Percentiles rank a stretch among this genome's conserved stretches.
Conservation (phyloP, 2,888 invertebrate species). For the Ptilodon capucinus region DNA sequence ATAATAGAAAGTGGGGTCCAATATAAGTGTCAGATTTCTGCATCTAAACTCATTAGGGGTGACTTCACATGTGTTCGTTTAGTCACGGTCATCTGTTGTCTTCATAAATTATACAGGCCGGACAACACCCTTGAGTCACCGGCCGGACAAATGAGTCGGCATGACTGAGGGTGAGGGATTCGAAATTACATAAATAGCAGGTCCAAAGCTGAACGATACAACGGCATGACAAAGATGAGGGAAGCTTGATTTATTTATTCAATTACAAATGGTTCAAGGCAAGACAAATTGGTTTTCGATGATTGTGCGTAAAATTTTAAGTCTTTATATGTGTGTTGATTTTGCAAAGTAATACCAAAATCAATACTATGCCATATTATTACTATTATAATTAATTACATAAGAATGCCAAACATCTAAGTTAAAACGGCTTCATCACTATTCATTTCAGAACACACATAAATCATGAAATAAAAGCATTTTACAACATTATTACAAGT, state of each 20-base stretch:
- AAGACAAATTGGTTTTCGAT: slow-evolving; percentile 24
- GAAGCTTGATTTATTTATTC: slow-evolving; percentile 26
- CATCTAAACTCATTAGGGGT: not conserved
- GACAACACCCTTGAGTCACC: slow-evolving; percentile 51
- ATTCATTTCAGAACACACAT: too few relatives aligned
- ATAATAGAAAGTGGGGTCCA: not conserved
- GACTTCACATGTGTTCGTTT: slow-evolving; percentile 27
- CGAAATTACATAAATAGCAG: slow-evolving; percentile 56
- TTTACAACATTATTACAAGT: too few relatives aligned
- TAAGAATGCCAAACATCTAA: too few relatives aligned
- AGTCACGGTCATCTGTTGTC: slow-evolving; percentile 50
- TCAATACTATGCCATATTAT: too few relatives aligned
- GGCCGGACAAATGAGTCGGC: slow-evolving; percentile 61
- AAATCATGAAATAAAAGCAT: too few relatives aligned
- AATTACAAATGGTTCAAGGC: slow-evolving; percentile 21
- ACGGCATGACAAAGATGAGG: slow-evolving; percentile 35
- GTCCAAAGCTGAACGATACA: slow-evolving; percentile 31
- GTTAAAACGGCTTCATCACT: too few relatives aligned
- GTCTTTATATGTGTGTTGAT: not conserved
- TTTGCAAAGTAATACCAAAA: too few relatives aligned
- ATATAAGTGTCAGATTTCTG: not conserved
- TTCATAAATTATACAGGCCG: slow-evolving; percentile 50
- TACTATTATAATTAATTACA: too few relatives aligned
- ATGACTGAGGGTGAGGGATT: slow-evolving; percentile 49
- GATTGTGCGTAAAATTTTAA: not conserved